Base-by-base conservation (phyloP, 92 coral and sea anemone genomes). In the Parazoanthus darwini region DNA sequence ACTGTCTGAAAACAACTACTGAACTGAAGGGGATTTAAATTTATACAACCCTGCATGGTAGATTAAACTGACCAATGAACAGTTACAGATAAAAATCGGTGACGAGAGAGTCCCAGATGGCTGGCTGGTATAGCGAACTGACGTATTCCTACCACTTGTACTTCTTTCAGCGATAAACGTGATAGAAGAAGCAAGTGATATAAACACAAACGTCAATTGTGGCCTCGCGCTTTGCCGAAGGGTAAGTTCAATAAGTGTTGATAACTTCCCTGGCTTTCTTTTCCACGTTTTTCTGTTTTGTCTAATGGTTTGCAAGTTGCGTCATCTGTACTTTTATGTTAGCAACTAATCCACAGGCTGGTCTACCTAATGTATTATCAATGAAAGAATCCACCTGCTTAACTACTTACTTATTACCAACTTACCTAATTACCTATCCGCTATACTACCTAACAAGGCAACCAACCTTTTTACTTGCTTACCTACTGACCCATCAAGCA, bases 101-200 rank as follows among this genome's bases (percentile, higher is more conserved):
- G 25, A 23, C 70, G 70, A 63, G 25, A 18, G 25, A 18, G 26
- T 63, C 70, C 25, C 6, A 26, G 70, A 23, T 63, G n/a, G 8
- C 14, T 11, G 70, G 23, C 8, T 20, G 70, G 1, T 5, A 63
- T 18, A 1, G 70, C 4, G 23, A 63, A 63, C 25, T 18, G 3
- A 71, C 78, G 79, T 68, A 42, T 93, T 94, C 98, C 98, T 96
- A 96, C 98, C 98, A 96, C 98, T 96, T 96, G 98, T 96, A 95
- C 98, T 96, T 96, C 98, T 96, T 96, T 86, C 96, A 93, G 86
- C 93, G 88, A 38, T 71, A 91, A 93, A 92, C 90, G 94, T 93
- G 96, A 92, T 91, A 90, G 96, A 96, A 93, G 93, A 80, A 39
- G 84, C 98, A 88, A 92, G 98, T 92, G 70, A 98, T 93, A 95